Base-by-base conservation (phyloP, 2,113 vertebrate genomes). In the rabbit (Oryctolagus cuniculus) region DNA sequence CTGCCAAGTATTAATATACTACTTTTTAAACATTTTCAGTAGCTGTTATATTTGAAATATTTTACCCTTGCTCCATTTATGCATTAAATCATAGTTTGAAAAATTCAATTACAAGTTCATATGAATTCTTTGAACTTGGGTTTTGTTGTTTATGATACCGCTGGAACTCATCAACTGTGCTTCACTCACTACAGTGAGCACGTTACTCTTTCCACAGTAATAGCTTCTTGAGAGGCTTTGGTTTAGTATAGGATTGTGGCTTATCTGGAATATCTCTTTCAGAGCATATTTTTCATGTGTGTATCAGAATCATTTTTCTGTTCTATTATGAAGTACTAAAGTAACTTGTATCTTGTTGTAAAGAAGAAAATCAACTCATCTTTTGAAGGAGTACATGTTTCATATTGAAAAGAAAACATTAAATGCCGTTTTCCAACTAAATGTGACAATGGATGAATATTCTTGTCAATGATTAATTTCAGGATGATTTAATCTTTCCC, bases 291-390 rank as follows among this genome's bases (percentile, higher is more conserved):
- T 97, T 82, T 97, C 87, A 90, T 63, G 51, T 92, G n/a, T 27
- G 36, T 95, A 92, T 24, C 13, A 82, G 64, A 92, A 89, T 95
- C 78, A 95, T 95, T 96, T 92, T 90, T 97, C 90, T 92, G 58
- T 95, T 95, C 87, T 81, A 90, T 72, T 89, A 89, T 81, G 72
- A 90, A 96, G 70, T 94, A 93, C 61, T 79, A 92, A 94, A 95
- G 92, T 82, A 94, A 87, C 73, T 87, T 95, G 53, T 89, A 58
- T 95, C 91, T 92, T 92, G 82, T 90, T 93, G 82, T 82, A 96
- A 87, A 96, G 64, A 91, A 81, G 67, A 96, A 97, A 97, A 96
- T 93, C 94, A 95, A 94, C 94, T 95, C 94, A 95, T 85, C 83
- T 92, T 95, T 94, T 85, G 49, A 97, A 95, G 49, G 49, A 95